Evolutionary conservation across 2,797 vertebrate species (phyloP).

Genomic region (Danio choprae): DNA sequence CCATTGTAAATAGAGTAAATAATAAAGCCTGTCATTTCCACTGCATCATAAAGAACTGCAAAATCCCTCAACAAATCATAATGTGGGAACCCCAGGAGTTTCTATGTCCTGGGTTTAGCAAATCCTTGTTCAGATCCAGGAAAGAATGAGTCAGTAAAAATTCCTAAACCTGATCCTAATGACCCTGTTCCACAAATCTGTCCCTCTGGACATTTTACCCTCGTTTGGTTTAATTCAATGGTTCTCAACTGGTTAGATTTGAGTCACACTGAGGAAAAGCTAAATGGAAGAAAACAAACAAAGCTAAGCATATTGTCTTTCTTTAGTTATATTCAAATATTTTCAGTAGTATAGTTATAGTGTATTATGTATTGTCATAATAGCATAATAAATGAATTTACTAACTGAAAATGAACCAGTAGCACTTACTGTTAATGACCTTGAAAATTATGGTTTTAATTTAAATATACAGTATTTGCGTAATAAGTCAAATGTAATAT

Average conservation of each 20-base stretch:
- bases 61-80: not conserved
- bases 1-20: not conserved
- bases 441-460: too few species aligned
- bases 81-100: not conserved
- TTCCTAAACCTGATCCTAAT: not conserved
- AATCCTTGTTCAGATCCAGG: slow-evolving; percentile 54
- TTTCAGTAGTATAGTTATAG: too few species aligned
- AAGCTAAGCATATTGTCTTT: not conserved
- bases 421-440: not conserved
- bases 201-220: slow-evolving; percentile 1
- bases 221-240: not conserved
- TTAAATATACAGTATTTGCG: too few species aligned
- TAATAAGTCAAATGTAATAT: not conserved
- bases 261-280: not conserved
- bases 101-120: slow-evolving; percentile 15
- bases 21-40: not conserved
- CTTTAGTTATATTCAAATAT: too few species aligned
- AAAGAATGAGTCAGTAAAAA: slow-evolving; percentile 63
- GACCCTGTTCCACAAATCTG: not conserved
- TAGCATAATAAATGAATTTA: not conserved
- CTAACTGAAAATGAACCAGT: not conserved
- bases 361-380: not conserved
- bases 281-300: not conserved
- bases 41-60: not conserved
- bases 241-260: not conserved